Base-by-base conservation (phyloP, 1,140 invertebrate species). In the Muscidifurax raptorellus region DNA sequence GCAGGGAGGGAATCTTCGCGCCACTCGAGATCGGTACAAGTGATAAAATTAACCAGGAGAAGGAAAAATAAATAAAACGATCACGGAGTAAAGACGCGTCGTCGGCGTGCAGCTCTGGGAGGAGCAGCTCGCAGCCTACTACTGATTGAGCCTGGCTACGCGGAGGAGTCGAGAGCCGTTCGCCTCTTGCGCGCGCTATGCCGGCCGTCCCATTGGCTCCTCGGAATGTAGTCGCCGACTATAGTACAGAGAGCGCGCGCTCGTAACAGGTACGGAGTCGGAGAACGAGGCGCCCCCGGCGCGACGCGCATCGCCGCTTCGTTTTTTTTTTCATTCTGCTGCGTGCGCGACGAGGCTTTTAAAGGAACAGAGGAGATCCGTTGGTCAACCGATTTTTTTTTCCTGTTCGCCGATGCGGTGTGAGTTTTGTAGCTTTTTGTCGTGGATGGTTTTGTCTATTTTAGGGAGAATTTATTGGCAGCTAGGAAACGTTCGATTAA, bases 41-140 rank as follows among this genome's bases (percentile, higher is more conserved):
- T 22, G 47, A 52, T 52, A 52, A 52, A 22, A 52, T 22, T 52
- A 12, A 52, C 18, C 32, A 7, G 36, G 36, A 40, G 36, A n/a
- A n/a, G n/a, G n/a, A 40, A 12, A 40, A 40, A 40, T 40, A 40
- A 40, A 40, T 40, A 59, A 59, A 22, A 59, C 18, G 22, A 59
- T 59, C 52, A 22, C 52, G 52, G 40, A 52, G n/a, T 25, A 66
- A 40, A 28, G 36, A n/a, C 30, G 52, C 66, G 59, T 82, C 59
- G 59, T n/a, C 25, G n/a, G 64, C 64, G 25, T 27, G 64, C 64
- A 67, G 47, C 78, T 47, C 25, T n/a, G n/a, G 40, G 13, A 82
- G 81, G 69, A 74, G 85, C 71, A 87, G 84, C 66, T 30, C 64
- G 13, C 30, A 72, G 32, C 80, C 72, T 40, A 75, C 72, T 71